These are phyloP conservation scores for Busseola fusca DNA, from an alignment of 2,888 invertebrate genomes.

Conservation along the genomic window DNA sequence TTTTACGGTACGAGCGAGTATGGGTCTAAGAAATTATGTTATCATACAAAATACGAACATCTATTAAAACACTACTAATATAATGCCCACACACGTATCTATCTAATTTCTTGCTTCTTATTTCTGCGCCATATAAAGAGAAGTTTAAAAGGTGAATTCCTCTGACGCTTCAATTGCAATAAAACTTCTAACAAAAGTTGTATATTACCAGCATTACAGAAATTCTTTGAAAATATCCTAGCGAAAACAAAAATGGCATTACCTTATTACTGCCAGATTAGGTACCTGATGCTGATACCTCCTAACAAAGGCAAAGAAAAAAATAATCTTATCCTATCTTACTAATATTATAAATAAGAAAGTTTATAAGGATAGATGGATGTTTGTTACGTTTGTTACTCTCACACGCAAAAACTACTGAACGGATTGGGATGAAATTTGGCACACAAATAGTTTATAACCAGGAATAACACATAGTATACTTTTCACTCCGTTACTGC, in stretches of 20 bases:
- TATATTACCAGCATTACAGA: constrained; percentile 15
- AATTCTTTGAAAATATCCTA: constrained; percentile 25
- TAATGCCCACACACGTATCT: neutral
- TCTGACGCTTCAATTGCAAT: constrained; percentile 12
- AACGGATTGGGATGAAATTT: no score
- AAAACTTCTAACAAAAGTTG: constrained; percentile 19
- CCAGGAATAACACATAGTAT: no score
- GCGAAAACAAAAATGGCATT: constrained; percentile 19
- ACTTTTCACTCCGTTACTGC: no score
- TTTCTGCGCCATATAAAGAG: neutral
- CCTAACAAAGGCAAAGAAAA: neutral
- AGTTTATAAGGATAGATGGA: no score
- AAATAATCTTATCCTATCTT: no score
- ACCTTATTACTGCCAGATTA: neutral
- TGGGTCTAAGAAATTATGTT: neutral
- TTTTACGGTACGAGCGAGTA: neutral
- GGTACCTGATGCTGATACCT: constrained; percentile 8
- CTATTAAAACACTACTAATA: neutral
- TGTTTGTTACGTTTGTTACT: no score
- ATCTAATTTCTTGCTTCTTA: neutral
- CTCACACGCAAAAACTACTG: no score
- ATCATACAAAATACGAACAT: neutral
- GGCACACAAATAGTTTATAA: no score
- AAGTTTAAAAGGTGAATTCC: constrained; percentile 28
- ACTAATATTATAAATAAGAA: no score